These are phyloP conservation scores for Diplazon laetatorius DNA, from an alignment of 2,888 invertebrate species.

Conservation along the genomic window DNA sequence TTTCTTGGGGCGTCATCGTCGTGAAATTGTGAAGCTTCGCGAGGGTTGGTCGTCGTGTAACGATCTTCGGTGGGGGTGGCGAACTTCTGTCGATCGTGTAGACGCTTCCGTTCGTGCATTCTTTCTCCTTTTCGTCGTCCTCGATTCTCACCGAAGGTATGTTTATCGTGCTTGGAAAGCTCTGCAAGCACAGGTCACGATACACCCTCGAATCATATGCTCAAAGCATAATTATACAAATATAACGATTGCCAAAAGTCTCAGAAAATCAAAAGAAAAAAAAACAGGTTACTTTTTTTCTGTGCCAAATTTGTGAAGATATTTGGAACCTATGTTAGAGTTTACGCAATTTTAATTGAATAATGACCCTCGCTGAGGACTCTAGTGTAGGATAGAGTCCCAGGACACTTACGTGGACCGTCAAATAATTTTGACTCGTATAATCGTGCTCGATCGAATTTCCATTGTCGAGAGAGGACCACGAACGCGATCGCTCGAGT, in stretches of 20 bases:
- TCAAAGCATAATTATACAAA: no score
- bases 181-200: conserved; percentile 83
- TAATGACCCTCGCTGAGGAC: no score
- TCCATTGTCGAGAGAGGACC: conserved; percentile 87
- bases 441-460: conserved; percentile 84
- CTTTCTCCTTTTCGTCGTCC: conserved; percentile 85
- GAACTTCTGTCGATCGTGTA: conserved; percentile 75
- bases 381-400: background rate
- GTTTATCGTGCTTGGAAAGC: conserved; percentile 86
- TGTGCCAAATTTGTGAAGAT: no score
- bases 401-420: conserved; percentile 87
- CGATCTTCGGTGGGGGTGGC: conserved; percentile 74
- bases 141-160: conserved; percentile 89
- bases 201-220: no score
- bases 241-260: no score
- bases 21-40: conserved; percentile 83
- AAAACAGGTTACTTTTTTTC: no score
- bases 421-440: conserved; percentile 88
- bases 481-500: conserved; percentile 88
- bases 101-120: conserved; percentile 75
- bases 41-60: conserved; percentile 77
- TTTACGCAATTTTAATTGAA: no score
- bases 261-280: no score
- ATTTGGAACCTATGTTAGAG: no score
- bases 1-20: conserved; percentile 94